phyloP scores from a whole-genome alignment of 35 echinoderm and acorn worm genomes.

The Heliocidaris tuberculata region DNA sequence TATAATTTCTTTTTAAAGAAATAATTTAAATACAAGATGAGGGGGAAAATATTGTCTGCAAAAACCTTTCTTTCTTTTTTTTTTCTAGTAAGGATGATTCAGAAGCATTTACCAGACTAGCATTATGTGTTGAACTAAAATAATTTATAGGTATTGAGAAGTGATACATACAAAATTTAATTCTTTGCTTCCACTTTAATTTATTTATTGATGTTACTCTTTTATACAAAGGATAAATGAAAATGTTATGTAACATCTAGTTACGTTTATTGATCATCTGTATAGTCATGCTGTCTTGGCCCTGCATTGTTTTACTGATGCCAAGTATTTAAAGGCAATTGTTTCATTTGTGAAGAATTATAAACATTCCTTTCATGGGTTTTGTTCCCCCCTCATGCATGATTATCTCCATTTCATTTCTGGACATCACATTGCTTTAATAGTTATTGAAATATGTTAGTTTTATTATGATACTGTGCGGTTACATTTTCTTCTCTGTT shows the following conservation, averaged over 20 bases:
- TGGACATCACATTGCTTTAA: not conserved
- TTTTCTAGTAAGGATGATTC: not conserved
- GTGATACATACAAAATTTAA: too few species aligned
- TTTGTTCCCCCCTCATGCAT: not conserved
- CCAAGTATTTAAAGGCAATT: not conserved
- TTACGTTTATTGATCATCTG: too few species aligned
- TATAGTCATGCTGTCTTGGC: too few species aligned
- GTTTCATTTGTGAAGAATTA: not conserved
- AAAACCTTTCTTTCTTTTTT: too few species aligned
- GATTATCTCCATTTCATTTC: not conserved
- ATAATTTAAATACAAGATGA: not conserved
- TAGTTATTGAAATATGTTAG: not conserved
- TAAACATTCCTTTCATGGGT: not conserved
- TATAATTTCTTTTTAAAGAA: not conserved
- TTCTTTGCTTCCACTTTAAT: not conserved
- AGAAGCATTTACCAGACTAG: not conserved
- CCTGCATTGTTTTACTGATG: not conserved
- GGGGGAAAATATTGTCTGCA: not conserved
- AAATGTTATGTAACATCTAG: too few species aligned
- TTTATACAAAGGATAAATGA: not conserved
- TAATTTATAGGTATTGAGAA: too few species aligned
- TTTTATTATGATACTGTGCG: not conserved
- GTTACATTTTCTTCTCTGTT: not conserved
- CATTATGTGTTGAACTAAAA: not conserved
- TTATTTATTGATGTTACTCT: too few species aligned